phyloP scores from a whole-genome alignment of 2,797 vertebrate species.

The Chelon labrosus region DNA sequence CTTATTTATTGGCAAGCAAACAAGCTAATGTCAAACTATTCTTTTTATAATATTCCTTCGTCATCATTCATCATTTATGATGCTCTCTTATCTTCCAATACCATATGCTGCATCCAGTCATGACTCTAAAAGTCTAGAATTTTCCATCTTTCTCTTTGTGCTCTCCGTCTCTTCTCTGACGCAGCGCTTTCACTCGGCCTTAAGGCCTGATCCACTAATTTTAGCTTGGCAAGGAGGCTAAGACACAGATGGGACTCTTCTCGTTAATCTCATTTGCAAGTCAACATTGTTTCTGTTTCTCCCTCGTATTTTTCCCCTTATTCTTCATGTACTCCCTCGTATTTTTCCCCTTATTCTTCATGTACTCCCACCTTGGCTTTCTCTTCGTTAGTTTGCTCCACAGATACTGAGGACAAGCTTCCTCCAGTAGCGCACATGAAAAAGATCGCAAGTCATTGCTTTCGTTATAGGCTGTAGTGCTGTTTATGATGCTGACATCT shows the following conservation, averaged over 20 bases:
- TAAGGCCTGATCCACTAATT: slow-evolving; percentile 70
- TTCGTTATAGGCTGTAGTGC: no score
- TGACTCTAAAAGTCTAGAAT: slow-evolving; percentile 23
- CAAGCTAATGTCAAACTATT: background rate
- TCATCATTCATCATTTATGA: background rate
- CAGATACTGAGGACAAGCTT: background rate
- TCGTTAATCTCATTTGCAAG: slow-evolving; percentile 75
- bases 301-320: slow-evolving; percentile 27
- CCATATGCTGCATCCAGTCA: slow-evolving; percentile 6
- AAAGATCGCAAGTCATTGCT: background rate
- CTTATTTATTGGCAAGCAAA: background rate
- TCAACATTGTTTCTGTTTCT: slow-evolving; percentile 56
- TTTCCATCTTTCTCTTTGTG: background rate
- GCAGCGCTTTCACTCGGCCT: slow-evolving; percentile 72
- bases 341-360: slow-evolving; percentile 24
- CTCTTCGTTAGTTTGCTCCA: background rate
- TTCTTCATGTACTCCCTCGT: background rate
- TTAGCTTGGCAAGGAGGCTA: slow-evolving; percentile 66
- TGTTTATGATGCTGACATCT: background rate
- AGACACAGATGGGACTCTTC: slow-evolving; percentile 76
- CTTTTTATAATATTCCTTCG: background rate
- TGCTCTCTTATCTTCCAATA: background rate
- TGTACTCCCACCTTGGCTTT: slow-evolving; percentile 9
- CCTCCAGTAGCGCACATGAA: slow-evolving; percentile 12
- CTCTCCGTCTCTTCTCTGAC: slow-evolving; percentile 57